phyloP scores from a whole-genome alignment of 92 coral and sea anemone genomes.

The Bergia sp. region DNA sequence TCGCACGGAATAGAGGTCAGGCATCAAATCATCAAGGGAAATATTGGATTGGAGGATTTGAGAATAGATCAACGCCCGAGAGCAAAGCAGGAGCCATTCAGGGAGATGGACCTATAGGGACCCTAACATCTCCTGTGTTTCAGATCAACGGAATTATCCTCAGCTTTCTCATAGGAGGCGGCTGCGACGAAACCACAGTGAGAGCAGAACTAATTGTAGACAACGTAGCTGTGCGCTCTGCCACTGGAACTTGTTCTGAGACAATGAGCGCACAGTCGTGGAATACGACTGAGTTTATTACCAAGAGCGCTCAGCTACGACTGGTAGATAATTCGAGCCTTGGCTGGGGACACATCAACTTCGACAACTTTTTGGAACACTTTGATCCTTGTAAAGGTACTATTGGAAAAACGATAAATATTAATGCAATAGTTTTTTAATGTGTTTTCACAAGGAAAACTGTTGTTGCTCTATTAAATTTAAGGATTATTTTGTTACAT shows the following conservation, averaged over 20 bases:
- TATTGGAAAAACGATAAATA: too few species aligned
- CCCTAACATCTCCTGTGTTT: background rate
- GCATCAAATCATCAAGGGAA: background rate
- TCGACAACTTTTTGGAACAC: background rate
- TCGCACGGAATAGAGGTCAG: background rate
- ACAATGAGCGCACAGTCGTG: background rate
- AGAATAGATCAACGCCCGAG: slow-evolving; percentile 2
- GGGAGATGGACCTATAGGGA: background rate
- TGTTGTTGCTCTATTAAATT: too few species aligned
- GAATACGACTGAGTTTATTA: background rate
- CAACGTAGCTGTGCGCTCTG: background rate
- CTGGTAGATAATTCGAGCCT: background rate
- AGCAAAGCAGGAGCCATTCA: background rate
- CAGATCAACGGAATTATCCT: background rate
- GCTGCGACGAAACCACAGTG: background rate
- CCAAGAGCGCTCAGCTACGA: background rate
- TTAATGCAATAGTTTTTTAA: too few species aligned
- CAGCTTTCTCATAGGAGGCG: background rate
- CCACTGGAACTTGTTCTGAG: background rate
- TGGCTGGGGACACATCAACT: background rate
- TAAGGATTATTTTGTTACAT: too few species aligned
- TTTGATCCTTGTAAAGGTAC: background rate
- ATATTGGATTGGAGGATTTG: slow-evolving; percentile 1
- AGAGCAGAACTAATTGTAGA: background rate
- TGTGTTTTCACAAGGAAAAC: too few species aligned